phyloP scores from a whole-genome alignment of 2,797 vertebrate genomes.

The Oreonectes daqikongensis region DNA sequence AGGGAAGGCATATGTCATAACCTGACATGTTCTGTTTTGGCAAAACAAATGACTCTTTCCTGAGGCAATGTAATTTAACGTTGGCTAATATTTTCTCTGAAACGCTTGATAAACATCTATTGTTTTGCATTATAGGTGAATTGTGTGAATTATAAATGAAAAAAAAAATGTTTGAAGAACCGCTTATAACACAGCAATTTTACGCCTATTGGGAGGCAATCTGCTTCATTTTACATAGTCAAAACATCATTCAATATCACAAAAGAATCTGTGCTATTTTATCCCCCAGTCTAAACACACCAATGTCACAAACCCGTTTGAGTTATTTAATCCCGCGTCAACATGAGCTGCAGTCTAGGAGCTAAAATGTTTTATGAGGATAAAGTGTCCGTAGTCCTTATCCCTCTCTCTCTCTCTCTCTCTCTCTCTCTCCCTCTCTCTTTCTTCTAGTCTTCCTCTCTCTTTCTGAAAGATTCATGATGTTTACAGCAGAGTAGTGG shows the following conservation, averaged over 20 bases:
- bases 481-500: constrained; percentile 67
- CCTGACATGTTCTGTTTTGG: not conserved
- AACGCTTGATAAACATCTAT: not conserved
- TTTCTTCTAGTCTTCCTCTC: constrained; percentile 15
- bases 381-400: constrained; percentile 37
- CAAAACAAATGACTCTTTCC: not conserved
- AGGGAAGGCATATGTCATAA: not conserved
- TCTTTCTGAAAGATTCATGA: constrained; percentile 59
- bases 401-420: constrained; percentile 9
- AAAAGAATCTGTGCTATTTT: constrained; percentile 44
- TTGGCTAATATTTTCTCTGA: not conserved
- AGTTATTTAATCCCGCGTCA: constrained; percentile 51
- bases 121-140: not conserved
- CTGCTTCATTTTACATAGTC: constrained; percentile 28
- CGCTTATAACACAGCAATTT: not conserved
- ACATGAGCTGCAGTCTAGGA: constrained; percentile 28
- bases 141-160: not conserved
- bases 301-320: constrained; percentile 40
- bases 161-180: no score
- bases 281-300: constrained; percentile 35
- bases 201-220: constrained; percentile 29
- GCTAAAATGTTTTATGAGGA: constrained; percentile 29
- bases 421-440: not conserved
- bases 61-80: not conserved
- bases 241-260: constrained; percentile 47